Evolutionary conservation across 2,888 invertebrate genomes (phyloP).

Genomic region (Drosophila bunnanda): DNA sequence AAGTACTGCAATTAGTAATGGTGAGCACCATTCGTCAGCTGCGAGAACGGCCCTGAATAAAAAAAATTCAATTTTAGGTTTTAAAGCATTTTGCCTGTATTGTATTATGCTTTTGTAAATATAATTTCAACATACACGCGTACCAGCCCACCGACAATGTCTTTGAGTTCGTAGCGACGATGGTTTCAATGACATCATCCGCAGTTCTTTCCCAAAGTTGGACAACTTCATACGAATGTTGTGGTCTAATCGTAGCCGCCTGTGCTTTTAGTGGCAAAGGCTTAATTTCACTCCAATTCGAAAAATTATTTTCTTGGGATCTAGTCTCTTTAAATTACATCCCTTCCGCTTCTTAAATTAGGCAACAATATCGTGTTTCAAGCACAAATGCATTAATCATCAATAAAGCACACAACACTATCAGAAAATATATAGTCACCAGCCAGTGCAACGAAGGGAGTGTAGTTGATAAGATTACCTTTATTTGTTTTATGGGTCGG

Average conservation of each 20-base stretch:
- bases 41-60: conserved; percentile 17
- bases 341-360: neutral
- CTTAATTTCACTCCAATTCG: neutral
- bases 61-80: conserved; percentile 2
- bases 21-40: neutral
- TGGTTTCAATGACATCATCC: conserved; percentile 66
- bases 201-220: conserved; percentile 4
- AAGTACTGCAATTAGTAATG: neutral
- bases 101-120: neutral
- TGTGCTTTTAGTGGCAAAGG: neutral
- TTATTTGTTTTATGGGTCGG: conserved; percentile 63
- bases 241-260: neutral
- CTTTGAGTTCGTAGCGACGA: conserved; percentile 27
- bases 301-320: neutral
- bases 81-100: conserved; percentile 12
- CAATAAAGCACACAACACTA: conserved; percentile 3
- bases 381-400: neutral
- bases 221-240: conserved; percentile 4
- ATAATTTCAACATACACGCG: conserved; percentile 33
- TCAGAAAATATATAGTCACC: conserved; percentile 25
- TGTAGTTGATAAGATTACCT: conserved; percentile 63
- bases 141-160: conserved; percentile 30
- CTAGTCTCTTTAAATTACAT: neutral
- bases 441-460: conserved; percentile 13
- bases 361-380: conserved; percentile 14